Percentiles rank a stretch among this genome's conserved stretches.
These are phyloP conservation scores for Aurelia aurita complex sp. Pacific DNA, from an alignment of 30 jellyfish, hydroid and myxozoan genomes.

Conservation along the genomic window DNA sequence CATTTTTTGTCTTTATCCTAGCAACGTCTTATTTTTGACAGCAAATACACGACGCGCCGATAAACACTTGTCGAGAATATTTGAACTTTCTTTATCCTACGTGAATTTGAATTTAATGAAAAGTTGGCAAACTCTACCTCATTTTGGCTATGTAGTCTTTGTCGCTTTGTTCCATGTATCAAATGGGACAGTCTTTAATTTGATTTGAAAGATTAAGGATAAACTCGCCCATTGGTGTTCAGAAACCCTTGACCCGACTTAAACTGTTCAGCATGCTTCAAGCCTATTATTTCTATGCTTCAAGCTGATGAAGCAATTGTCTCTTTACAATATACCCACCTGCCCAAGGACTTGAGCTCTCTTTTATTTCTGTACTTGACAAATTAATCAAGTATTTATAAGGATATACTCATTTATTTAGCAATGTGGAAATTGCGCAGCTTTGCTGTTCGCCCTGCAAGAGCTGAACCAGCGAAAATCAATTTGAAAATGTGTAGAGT, in stretches of 20 bases:
- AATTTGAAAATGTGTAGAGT: too few species aligned
- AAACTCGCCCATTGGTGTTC: background rate
- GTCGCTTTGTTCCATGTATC: background rate
- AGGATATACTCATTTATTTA: too few species aligned
- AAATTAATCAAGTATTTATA: too few species aligned
- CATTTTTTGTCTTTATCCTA: background rate
- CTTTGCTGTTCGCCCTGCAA: too few species aligned
- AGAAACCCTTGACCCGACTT: conserved; percentile 2
- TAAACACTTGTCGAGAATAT: conserved; percentile 1
- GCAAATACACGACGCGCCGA: background rate
- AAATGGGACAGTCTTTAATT: conserved; percentile 1
- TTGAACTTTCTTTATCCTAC: conserved; percentile 7
- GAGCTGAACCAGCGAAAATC: too few species aligned
- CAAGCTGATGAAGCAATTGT: background rate
- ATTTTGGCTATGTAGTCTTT: background rate
- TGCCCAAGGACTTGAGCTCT: background rate
- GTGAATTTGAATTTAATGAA: background rate
- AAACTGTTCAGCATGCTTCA: background rate
- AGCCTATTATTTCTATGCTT: too few species aligned
- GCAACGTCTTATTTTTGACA: conserved; percentile 29
- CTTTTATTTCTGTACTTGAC: too few species aligned
- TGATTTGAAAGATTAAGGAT: background rate
- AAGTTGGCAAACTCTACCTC: background rate
- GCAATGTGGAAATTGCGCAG: too few species aligned
- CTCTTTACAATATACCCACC: conserved; percentile 1